phyloP scores from a whole-genome alignment of 2,113 vertebrate species.

The Danionella cerebrum region DNA sequence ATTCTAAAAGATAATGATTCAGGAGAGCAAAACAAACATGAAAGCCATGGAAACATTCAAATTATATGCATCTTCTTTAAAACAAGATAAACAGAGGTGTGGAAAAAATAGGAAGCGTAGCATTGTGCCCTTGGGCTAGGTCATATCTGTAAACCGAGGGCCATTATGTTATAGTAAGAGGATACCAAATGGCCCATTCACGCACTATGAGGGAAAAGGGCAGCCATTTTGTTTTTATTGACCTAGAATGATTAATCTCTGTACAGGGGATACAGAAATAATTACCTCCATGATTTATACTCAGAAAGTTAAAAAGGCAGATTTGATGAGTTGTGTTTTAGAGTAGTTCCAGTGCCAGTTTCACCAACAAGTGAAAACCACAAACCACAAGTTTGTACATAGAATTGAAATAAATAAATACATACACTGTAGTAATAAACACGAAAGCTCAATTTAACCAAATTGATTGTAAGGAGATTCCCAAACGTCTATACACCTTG shows the following conservation, averaged over 20 bases:
- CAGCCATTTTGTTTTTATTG: slow-evolving; percentile 56
- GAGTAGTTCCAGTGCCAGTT: slow-evolving; percentile 31
- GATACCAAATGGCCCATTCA: slow-evolving; percentile 38
- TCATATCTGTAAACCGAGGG: slow-evolving; percentile 23
- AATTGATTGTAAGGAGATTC: slow-evolving; percentile 38
- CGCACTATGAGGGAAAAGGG: slow-evolving; percentile 34
- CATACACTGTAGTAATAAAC: neutral
- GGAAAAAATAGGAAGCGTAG: slow-evolving; percentile 14
- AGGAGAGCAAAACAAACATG: slow-evolving; percentile 29
- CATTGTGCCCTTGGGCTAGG: slow-evolving; percentile 13
- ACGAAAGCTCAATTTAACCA: slow-evolving; percentile 31
- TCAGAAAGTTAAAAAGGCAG: slow-evolving; percentile 23
- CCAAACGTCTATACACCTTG: too few relatives aligned
- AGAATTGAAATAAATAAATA: neutral
- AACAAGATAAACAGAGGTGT: neutral
- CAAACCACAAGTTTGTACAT: too few relatives aligned
- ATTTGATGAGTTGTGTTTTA: slow-evolving; percentile 28
- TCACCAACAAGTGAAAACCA: neutral
- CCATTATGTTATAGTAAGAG: slow-evolving; percentile 44
- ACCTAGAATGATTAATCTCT: slow-evolving; percentile 51
- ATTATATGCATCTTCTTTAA: neutral
- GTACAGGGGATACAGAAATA: slow-evolving; percentile 41
- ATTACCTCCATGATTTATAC: slow-evolving; percentile 46
- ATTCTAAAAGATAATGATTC: slow-evolving; percentile 36
- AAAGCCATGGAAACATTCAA: slow-evolving; percentile 1